Evolutionary conservation across 1,140 invertebrate genomes (phyloP), one percentile per base, ranked within the genome.

Genomic region (Plutomurus gul): DNA sequence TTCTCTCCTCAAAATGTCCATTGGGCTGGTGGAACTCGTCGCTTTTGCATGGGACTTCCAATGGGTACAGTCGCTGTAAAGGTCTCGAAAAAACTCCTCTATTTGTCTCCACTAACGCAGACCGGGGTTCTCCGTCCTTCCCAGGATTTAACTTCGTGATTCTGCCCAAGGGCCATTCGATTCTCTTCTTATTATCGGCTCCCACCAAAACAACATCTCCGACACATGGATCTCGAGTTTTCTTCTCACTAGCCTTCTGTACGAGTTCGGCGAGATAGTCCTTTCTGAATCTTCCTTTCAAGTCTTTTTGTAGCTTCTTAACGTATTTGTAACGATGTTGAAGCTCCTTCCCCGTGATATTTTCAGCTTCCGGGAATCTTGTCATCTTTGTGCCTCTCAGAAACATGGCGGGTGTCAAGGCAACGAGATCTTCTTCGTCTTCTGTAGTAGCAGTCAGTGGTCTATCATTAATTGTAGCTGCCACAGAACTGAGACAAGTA

Each of bases 401-500:
- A 40, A 40, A 40, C 39, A 40, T 40, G 10, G 39, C 39, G n/a
- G 39, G 39, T 40, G 39, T 40, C 1, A 40, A 16, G 1, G 39
- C 10, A 16, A 16, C n/a, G 10, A 40, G n/a, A 4, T 40, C 39
- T 40, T 1, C 4, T 1, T 10, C 10, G 4, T 40, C 39, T 16
- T 40, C 39, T 4, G 39, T 40, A 10, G 85, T 25, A 70, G 83
- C 85, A 20, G 86, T 86, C 13, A 86, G 65, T 4, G 85, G 86
- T 47, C 85, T 77, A 37, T 78, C 75, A 83, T 87, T 87, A 10
- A 87, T 82, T 4, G 84, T 71, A 0, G 77, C 76, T 71, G 86
- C 85, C 43, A 76, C 83, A 49, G 86, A 85, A 75, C 82, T 84
- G 2, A 87, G 16, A n/a, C 85, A 43, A 3, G 85, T 87, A 27